Base-by-base conservation (phyloP, 2,797 vertebrate species). In the Sebastes goodei region DNA sequence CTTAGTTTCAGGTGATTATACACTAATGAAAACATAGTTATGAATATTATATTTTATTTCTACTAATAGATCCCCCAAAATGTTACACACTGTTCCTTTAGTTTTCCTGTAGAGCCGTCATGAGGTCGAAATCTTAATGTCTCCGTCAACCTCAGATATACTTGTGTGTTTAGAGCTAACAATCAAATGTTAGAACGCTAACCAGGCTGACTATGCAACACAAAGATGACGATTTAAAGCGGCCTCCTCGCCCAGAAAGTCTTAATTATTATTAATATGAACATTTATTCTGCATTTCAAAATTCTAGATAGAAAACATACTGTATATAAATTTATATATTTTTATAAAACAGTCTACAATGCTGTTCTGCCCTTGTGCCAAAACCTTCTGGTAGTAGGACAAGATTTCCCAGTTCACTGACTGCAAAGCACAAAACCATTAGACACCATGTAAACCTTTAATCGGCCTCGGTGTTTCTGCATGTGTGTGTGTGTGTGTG, bases 391-490 rank as follows among this genome's bases (percentile, higher is more conserved):
- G 46, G 62, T 52, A 75, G 25, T 12, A 15, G 42, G 3, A 64
- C 52, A 71, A 64, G 12, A 70, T 69, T 32, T 62, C 27, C 42
- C 53, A 61, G 15, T 78, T 81, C n/a, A 30, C 57, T 64, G 17
- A 55, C 62, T 42, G 69, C 63, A 78, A 82, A 80, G 4, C 32
- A 73, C 68, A 70, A 72, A 79, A 65, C n/a, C 67, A 81, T 83
- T 71, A 65, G 23, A 62, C 23, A n/a, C 53, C 62, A 60, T 73
- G 71, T 33, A 60, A 83, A 80, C 82, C 52, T 90, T 76, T 66
- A 76, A 78, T 80, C 52, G n/a, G 32, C 49, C 52, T 77, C 4
- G 1, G 20, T 74, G 63, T 49, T 52, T 57, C 52, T 55, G 14
- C 15, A 11, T 70, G 76, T 78, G 38, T 46, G 11, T 27, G 27